A percentile compares a stretch with the other conserved stretches of the same genome.
These are phyloP conservation scores for Spisula solida DNA, from an alignment of 2,888 invertebrate species.

Conservation along the genomic window DNA sequence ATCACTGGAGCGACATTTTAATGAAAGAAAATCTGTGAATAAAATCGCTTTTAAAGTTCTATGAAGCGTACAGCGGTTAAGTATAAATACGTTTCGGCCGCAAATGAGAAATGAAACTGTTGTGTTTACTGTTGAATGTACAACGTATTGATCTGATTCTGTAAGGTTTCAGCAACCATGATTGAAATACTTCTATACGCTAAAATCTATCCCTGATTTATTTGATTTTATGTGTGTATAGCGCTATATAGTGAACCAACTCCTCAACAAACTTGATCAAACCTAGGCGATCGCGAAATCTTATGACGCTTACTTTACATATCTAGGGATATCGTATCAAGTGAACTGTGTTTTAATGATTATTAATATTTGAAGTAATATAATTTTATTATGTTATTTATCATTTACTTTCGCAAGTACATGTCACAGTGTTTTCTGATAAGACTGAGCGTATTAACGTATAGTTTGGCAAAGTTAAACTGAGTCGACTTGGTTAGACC, in stretches of 20 bases:
- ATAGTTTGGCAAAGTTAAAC: too few relatives aligned
- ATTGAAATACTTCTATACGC: not conserved
- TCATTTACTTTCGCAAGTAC: too few relatives aligned
- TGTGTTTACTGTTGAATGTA: not conserved
- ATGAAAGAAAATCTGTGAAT: constrained; percentile 11
- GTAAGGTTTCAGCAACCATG: not conserved
- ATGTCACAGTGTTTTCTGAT: too few relatives aligned
- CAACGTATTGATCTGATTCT: not conserved
- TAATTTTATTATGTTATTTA: too few relatives aligned
- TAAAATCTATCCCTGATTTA: not conserved
- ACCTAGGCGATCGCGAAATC: not conserved
- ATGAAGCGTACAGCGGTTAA: not conserved
- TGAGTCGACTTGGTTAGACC: too few relatives aligned
- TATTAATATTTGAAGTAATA: too few relatives aligned
- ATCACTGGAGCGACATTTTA: constrained; percentile 1
- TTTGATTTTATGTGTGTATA: not conserved
- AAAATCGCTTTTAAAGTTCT: not conserved
- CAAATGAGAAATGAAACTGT: not conserved
- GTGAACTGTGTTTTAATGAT: too few relatives aligned
- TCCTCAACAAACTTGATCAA: not conserved
- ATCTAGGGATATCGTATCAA: too few relatives aligned
- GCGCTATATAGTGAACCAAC: not conserved
- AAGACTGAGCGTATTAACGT: too few relatives aligned
- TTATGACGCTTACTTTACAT: too few relatives aligned
- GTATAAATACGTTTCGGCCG: not conserved